These are phyloP conservation scores for Flexamia atlantica DNA, from an alignment of 2,888 invertebrate species.

Conservation along the genomic window DNA sequence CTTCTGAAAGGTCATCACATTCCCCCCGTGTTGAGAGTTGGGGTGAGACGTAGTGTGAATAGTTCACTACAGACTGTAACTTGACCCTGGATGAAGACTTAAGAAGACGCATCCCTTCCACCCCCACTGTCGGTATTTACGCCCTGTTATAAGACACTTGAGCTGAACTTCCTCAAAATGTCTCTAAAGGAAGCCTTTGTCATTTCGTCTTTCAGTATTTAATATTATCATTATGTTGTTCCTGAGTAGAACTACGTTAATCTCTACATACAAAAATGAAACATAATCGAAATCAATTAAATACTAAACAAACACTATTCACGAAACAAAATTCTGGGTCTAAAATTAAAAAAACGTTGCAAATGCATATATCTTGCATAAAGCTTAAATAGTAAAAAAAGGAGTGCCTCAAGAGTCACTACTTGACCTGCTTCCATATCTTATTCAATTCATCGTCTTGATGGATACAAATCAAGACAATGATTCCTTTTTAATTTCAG, in stretches of 20 bases:
- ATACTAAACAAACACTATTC: no score
- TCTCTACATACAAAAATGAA: no score
- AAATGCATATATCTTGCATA: no score
- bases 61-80: not conserved
- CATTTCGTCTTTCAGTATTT: no score
- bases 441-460: not conserved
- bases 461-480: not conserved
- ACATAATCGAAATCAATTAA: no score
- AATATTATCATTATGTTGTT: no score
- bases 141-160: slow-evolving; percentile 17
- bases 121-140: slow-evolving; percentile 17
- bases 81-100: slow-evolving; percentile 1
- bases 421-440: slow-evolving; percentile 4
- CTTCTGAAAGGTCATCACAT: slow-evolving; percentile 32
- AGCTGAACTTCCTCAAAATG: slow-evolving; percentile 22
- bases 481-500: not conserved
- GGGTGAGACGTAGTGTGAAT: not conserved
- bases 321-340: no score
- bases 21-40: not conserved
- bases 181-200: slow-evolving; percentile 7
- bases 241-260: no score
- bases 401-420: not conserved
- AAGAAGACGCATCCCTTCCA: slow-evolving; percentile 26
- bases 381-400: no score
- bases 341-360: no score